A percentile compares a stretch with the other conserved stretches of the same genome.
Conservation (phyloP, 1,140 invertebrate species). For the Monomorium pharaonis region DNA sequence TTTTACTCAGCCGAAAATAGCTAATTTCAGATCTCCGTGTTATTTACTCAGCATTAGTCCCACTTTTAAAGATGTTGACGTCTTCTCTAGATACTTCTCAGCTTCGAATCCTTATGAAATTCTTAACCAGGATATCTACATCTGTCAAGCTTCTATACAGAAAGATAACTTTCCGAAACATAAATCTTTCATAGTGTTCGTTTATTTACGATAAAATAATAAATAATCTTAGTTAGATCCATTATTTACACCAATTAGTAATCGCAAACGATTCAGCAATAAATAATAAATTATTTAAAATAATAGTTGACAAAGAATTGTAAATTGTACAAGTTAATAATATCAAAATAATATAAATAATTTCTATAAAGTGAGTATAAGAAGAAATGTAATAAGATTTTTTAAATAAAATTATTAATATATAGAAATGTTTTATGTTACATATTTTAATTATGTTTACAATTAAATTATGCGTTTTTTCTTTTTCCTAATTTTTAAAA, state of each 20-base stretch:
- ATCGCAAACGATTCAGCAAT: neutral
- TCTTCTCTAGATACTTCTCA: constrained; percentile 62
- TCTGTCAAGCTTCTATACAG: constrained; percentile 53
- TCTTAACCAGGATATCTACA: constrained; percentile 63
- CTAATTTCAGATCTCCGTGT: constrained; percentile 69
- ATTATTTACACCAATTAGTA: neutral
- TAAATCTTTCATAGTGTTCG: neutral
- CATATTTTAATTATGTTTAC: neutral
- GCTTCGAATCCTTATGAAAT: constrained; percentile 45
- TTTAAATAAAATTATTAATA: neutral
- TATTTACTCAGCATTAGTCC: constrained; percentile 71
- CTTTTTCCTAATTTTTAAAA: neutral
- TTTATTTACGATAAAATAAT: constrained; percentile 33
- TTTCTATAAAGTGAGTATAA: neutral
- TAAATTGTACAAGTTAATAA: neutral
- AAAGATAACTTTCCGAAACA: constrained; percentile 56
- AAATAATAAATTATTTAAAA: neutral
- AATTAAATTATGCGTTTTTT: neutral
- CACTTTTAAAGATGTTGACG: constrained; percentile 67
- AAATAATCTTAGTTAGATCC: neutral
- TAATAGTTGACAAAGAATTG: neutral
- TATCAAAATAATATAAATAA: neutral
- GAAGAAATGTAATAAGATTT: neutral
- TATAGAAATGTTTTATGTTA: neutral
- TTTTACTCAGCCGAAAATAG: constrained; percentile 65